Evolutionary conservation across 2,888 invertebrate genomes (phyloP).

Genomic region (Dimorphilus gyrociliatus): DNA sequence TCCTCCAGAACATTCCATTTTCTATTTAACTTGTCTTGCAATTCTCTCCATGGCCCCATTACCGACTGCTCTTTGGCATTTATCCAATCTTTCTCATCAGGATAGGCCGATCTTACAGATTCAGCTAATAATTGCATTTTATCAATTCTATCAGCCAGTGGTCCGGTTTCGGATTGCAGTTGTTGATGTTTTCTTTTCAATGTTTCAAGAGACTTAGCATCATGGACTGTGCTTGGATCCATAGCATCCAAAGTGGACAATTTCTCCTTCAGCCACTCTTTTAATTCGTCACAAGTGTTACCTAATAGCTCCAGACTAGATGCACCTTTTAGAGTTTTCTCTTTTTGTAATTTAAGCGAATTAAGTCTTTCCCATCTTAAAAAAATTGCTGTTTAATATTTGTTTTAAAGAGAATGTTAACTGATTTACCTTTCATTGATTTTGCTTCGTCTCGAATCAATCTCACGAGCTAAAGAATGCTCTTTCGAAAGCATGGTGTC

Average conservation of each 20-base stretch:
- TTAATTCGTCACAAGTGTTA: slow-evolving; percentile 84
- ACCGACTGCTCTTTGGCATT: too few species aligned
- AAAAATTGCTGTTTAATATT: slow-evolving; percentile 5
- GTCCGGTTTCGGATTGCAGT: slow-evolving; percentile 79
- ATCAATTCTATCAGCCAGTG: slow-evolving; percentile 75
- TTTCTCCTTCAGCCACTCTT: slow-evolving; percentile 94
- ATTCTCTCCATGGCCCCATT: too few species aligned
- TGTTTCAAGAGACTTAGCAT: slow-evolving; percentile 71
- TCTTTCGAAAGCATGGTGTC: slow-evolving; percentile 62
- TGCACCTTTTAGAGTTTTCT: slow-evolving; percentile 75
- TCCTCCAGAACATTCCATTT: too few species aligned
- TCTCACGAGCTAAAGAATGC: slow-evolving; percentile 69
- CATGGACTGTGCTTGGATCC: slow-evolving; percentile 54
- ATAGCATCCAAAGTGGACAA: slow-evolving; percentile 51
- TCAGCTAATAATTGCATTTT: slow-evolving; percentile 65
- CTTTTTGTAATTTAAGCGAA: slow-evolving; percentile 68
- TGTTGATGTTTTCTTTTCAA: slow-evolving; percentile 75
- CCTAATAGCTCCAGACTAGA: slow-evolving; percentile 85
- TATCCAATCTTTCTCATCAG: too few species aligned
- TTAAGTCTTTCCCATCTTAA: slow-evolving; percentile 63
- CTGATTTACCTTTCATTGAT: slow-evolving; percentile 52
- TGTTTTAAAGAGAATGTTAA: slow-evolving; percentile 3
- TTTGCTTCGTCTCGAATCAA: slow-evolving; percentile 57
- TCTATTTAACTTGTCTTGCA: too few species aligned
- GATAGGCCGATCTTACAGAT: too few species aligned